Conservation (phyloP, 2,888 invertebrate genomes). For the Liodrosophila aerea region DNA sequence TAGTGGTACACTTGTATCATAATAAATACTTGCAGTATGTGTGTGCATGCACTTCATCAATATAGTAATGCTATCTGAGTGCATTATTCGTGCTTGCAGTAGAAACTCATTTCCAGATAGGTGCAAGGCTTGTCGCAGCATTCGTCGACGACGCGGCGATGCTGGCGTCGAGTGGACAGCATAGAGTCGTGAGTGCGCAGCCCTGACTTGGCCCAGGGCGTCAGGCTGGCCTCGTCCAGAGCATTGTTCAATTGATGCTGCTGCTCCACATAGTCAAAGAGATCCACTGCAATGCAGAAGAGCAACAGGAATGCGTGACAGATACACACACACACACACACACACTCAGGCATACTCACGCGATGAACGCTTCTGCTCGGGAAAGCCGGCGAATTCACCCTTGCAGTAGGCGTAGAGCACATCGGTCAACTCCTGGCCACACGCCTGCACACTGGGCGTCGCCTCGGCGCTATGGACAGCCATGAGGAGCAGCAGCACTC, state of each 20-base stretch:
- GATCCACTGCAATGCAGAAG: conserved; percentile 39
- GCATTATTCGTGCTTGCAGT: conserved; percentile 27
- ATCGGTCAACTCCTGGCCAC: conserved; percentile 35
- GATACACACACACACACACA: not conserved
- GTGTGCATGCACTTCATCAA: no score
- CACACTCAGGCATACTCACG: conserved; percentile 46
- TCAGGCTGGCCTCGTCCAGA: not conserved
- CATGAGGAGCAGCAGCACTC: conserved; percentile 36
- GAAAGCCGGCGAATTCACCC: conserved; percentile 23
- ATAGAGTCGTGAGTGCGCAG: conserved; percentile 16
- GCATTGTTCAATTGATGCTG: conserved; percentile 25
- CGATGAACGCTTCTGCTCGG: conserved; percentile 31
- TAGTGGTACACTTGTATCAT: no score
- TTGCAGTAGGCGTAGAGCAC: conserved; percentile 23
- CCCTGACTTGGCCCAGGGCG: not conserved
- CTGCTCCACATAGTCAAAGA: conserved; percentile 51
- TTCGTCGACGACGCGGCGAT: conserved; percentile 53
- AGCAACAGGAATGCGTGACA: not conserved
- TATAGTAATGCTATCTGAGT: no score
- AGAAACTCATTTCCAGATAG: not conserved
- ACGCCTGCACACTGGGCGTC: conserved; percentile 14
- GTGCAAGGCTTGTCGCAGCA: conserved; percentile 46
- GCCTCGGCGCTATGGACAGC: conserved; percentile 11
- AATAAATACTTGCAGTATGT: no score
- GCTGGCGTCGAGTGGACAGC: conserved; percentile 30